Conservation (phyloP, 1,140 invertebrate species). For the Anadara kagoshimensis region DNA sequence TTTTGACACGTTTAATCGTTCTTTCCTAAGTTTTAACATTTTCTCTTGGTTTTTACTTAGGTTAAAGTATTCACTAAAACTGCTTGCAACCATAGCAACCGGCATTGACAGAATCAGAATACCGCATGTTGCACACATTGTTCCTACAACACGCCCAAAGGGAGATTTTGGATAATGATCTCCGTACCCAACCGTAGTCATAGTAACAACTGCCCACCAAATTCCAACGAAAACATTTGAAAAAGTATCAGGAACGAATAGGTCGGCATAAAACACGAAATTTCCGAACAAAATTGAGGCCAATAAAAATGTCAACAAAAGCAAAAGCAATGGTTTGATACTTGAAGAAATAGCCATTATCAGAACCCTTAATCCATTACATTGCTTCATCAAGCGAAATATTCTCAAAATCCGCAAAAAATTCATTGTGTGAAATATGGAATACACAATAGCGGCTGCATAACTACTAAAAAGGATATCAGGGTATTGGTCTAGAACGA, state of each 20-base stretch:
- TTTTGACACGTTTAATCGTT: too few species aligned
- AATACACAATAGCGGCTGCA: too few species aligned
- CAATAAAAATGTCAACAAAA: slow-evolving; percentile 90
- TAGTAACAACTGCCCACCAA: slow-evolving; percentile 98
- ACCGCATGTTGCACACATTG: slow-evolving; percentile 93
- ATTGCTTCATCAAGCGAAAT: too few species aligned
- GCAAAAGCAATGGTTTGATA: too few species aligned
- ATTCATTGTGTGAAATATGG: too few species aligned
- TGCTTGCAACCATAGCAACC: slow-evolving; percentile 57
- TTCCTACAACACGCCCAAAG: slow-evolving; percentile 93
- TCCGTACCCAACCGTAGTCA: slow-evolving; percentile 96
- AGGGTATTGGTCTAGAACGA: too few species aligned
- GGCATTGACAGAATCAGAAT: slow-evolving; percentile 96
- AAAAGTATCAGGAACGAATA: slow-evolving; percentile 79
- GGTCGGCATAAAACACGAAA: slow-evolving; percentile 95
- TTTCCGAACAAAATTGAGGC: slow-evolving; percentile 97
- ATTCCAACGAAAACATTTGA: slow-evolving; percentile 96
- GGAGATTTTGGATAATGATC: slow-evolving; percentile 81
- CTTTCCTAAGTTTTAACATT: too few species aligned
- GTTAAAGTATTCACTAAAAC: slow-evolving; percentile 36
- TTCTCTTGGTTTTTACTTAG: too few species aligned
- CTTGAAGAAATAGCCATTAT: too few species aligned
- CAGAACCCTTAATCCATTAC: too few species aligned
- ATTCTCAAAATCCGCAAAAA: too few species aligned
- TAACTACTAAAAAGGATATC: too few species aligned